phyloP scores from a whole-genome alignment of 2,797 vertebrate species.

The Enteromius mattozi region DNA sequence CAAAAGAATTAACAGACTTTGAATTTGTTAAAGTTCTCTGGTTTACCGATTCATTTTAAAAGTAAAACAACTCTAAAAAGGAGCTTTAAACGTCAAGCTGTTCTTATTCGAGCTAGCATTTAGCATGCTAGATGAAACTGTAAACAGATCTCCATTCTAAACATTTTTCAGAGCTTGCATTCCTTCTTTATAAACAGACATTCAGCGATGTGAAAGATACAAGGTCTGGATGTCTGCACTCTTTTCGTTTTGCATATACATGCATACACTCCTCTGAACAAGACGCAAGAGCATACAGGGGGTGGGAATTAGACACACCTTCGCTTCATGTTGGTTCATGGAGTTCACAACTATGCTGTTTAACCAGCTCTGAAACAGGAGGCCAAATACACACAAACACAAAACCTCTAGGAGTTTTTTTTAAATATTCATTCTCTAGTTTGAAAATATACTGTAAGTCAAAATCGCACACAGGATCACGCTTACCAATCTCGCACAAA shows the following conservation, averaged over 20 bases:
- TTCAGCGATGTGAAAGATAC: neutral
- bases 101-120: neutral
- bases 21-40: neutral
- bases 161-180: neutral
- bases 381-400: slow-evolving; percentile 39
- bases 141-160: slow-evolving; percentile 34
- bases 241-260: neutral
- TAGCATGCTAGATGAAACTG: neutral
- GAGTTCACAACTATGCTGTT: slow-evolving; percentile 61
- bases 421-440: slow-evolving; percentile 6
- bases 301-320: slow-evolving; percentile 28
- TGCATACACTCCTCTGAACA: neutral
- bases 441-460: neutral
- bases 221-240: neutral
- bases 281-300: slow-evolving; percentile 9
- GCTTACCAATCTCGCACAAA: neutral
- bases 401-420: neutral
- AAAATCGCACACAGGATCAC: neutral
- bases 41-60: neutral
- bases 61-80: neutral
- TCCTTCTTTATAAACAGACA: slow-evolving; percentile 18
- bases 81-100: slow-evolving; percentile 7
- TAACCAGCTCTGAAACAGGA: slow-evolving; percentile 53
- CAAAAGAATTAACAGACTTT: neutral
- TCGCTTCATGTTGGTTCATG: slow-evolving; percentile 54